Conservation (phyloP, 2,113 vertebrate species). For the Alaudala cheleensis region DNA sequence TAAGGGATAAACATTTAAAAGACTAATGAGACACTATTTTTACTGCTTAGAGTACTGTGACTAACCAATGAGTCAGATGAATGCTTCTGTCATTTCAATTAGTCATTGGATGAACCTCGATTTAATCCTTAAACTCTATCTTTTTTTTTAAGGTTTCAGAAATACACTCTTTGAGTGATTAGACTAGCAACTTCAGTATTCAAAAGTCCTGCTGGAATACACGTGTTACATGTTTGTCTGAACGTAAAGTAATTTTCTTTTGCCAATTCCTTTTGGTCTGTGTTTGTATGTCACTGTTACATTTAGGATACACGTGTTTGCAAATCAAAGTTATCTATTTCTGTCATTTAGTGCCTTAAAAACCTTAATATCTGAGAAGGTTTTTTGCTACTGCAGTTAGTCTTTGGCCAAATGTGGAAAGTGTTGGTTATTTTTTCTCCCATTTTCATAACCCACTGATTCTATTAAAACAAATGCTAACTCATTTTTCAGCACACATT, state of each 20-base stretch:
- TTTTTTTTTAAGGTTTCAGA: not conserved
- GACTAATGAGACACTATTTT: conserved; percentile 77
- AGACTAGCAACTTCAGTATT: not conserved
- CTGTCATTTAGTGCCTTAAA: not conserved
- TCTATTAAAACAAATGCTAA: not conserved
- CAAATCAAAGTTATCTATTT: not conserved
- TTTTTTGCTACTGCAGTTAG: not conserved
- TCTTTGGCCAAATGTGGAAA: not conserved
- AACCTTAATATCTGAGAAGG: not conserved
- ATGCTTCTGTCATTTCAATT: conserved; percentile 71
- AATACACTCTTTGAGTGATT: conserved; percentile 4
- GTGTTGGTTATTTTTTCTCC: not conserved
- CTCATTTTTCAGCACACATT: not conserved
- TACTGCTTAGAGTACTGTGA: conserved; percentile 62
- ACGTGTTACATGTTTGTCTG: not conserved
- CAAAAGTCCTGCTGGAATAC: not conserved
- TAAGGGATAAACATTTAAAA: conserved; percentile 73
- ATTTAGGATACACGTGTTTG: not conserved
- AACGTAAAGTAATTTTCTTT: not conserved
- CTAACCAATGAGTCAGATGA: conserved; percentile 69
- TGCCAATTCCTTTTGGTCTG: not conserved
- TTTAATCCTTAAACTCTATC: conserved; percentile 20
- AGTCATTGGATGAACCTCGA: conserved; percentile 39
- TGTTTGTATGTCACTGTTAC: not conserved
- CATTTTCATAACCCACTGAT: not conserved